phyloP scores from a whole-genome alignment of 1,140 invertebrate genomes.

The Rhynchophorus ferrugineus region DNA sequence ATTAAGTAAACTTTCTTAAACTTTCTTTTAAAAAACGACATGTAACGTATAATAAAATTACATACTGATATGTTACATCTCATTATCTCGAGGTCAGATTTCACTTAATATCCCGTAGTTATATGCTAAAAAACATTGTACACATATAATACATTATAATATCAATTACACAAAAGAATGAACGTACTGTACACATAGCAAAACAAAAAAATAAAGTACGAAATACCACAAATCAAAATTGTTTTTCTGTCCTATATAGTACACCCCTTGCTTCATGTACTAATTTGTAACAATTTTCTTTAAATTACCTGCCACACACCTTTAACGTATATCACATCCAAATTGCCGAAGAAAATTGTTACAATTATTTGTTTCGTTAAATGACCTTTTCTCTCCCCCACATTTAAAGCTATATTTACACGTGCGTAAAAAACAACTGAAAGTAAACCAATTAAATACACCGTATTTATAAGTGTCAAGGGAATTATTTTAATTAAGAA shows the following conservation, averaged over 20 bases:
- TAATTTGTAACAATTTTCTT: too few relatives aligned
- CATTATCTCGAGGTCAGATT: too few relatives aligned
- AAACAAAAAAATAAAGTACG: not conserved
- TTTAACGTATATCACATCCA: too few relatives aligned
- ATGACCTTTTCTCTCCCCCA: not conserved
- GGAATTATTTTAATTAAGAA: conserved; percentile 2
- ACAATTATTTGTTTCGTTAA: too few relatives aligned
- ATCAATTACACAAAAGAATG: not conserved
- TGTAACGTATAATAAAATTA: too few relatives aligned
- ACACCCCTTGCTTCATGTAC: not conserved
- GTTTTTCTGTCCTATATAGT: not conserved
- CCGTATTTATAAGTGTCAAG: conserved; percentile 8
- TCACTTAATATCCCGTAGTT: not conserved
- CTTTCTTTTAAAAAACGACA: too few relatives aligned
- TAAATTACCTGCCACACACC: too few relatives aligned
- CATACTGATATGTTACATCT: too few relatives aligned
- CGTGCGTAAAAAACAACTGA: conserved; percentile 11
- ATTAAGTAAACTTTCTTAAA: too few relatives aligned
- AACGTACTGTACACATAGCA: conserved; percentile 20
- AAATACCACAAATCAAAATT: conserved; percentile 7
- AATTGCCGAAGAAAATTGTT: too few relatives aligned
- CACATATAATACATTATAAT: not conserved
- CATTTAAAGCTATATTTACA: conserved; percentile 21
- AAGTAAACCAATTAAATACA: conserved; percentile 7
- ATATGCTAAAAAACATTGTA: not conserved